phyloP scores from a whole-genome alignment of 2,888 invertebrate species.

The Thumatha senex region DNA sequence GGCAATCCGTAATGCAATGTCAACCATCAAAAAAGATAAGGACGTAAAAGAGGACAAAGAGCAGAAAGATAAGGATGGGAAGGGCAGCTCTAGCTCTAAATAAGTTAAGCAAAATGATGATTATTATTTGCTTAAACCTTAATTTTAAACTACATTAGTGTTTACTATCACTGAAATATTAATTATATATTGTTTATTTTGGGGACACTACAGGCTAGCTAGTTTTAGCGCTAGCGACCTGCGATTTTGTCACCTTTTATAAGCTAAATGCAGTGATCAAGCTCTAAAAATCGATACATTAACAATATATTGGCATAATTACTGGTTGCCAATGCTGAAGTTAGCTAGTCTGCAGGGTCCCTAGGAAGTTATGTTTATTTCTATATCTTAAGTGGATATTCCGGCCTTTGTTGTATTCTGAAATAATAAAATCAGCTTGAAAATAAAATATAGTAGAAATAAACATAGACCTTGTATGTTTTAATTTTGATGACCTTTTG shows the following conservation, averaged over 20 bases:
- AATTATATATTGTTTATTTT: constrained; percentile 46
- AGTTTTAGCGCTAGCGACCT: too few relatives aligned
- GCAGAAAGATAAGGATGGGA: constrained; percentile 63
- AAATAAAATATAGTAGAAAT: background rate
- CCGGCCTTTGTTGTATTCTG: constrained; percentile 78
- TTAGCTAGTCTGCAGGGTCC: too few relatives aligned
- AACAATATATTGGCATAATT: too few relatives aligned
- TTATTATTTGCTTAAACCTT: constrained; percentile 23
- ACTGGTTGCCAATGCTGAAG: too few relatives aligned
- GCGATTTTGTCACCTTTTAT: too few relatives aligned
- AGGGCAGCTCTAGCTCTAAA: constrained; percentile 58
- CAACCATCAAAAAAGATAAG: constrained; percentile 87
- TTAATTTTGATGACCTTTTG: background rate
- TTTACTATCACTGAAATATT: constrained; percentile 55
- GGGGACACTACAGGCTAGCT: too few relatives aligned
- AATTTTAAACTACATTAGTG: constrained; percentile 41
- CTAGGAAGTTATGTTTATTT: constrained; percentile 43
- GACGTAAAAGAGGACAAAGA: constrained; percentile 84
- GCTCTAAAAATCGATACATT: too few relatives aligned
- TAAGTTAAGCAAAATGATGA: constrained; percentile 44
- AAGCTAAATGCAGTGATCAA: too few relatives aligned
- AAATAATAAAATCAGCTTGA: constrained; percentile 20
- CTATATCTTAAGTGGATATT: constrained; percentile 66
- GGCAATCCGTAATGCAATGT: constrained; percentile 93
- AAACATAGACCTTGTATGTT: background rate